These are phyloP conservation scores for Caradrina kadenii DNA, from an alignment of 2,888 invertebrate species.

Conservation along the genomic window DNA sequence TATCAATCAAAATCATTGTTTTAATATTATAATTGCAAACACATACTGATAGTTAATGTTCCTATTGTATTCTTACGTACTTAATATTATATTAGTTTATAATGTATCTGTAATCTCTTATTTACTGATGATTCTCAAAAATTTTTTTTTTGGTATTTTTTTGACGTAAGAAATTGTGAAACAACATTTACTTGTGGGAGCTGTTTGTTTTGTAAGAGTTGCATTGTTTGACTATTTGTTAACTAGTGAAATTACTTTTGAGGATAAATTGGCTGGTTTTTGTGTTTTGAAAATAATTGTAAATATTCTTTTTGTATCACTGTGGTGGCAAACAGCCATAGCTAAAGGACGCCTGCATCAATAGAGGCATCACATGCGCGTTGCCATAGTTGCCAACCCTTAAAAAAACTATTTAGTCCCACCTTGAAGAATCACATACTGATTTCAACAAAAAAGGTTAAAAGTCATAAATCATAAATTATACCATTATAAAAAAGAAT, in stretches of 20 bases:
- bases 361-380: too few species aligned
- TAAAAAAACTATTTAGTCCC: too few species aligned
- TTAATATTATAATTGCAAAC: slow-evolving; percentile 43
- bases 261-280: neutral
- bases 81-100: slow-evolving; percentile 9
- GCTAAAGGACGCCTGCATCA: too few species aligned
- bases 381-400: too few species aligned
- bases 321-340: too few species aligned
- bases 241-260: neutral
- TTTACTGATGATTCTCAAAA: slow-evolving; percentile 11
- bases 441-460: too few species aligned
- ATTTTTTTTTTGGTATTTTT: slow-evolving; percentile 12
- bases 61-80: slow-evolving; percentile 28
- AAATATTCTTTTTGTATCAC: too few species aligned
- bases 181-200: slow-evolving; percentile 3
- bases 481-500: too few species aligned
- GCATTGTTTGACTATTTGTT: neutral
- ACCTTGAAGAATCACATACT: too few species aligned
- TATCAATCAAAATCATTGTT: slow-evolving; percentile 41
- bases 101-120: neutral
- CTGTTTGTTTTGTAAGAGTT: slow-evolving; percentile 7
- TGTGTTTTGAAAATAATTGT: too few species aligned
- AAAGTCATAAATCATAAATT: too few species aligned
- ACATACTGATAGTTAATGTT: slow-evolving; percentile 35
- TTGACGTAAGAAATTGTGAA: slow-evolving; percentile 16